A percentile compares a stretch with the other conserved stretches of the same genome.
Conservation (phyloP, 2,113 vertebrate species). For the Microcebus lehilahytsara region DNA sequence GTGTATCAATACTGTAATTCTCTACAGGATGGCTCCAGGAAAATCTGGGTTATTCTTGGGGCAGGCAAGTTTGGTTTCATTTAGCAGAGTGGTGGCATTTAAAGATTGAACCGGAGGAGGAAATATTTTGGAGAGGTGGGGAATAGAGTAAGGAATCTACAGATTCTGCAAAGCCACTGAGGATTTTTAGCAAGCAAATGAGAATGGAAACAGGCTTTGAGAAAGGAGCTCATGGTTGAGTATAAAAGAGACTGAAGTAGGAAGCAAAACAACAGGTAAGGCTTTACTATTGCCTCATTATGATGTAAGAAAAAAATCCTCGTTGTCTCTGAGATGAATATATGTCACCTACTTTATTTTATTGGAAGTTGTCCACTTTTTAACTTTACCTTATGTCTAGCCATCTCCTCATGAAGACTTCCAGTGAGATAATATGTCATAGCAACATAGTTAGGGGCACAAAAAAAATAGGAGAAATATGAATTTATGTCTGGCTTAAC, state of each 20-base stretch:
- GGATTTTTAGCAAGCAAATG: neutral
- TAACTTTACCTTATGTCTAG: neutral
- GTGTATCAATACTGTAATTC: neutral
- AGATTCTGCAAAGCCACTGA: neutral
- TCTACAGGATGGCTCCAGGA: neutral
- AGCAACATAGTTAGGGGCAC: neutral
- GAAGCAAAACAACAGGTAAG: neutral
- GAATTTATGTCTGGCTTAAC: conserved; percentile 45
- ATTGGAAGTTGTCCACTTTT: neutral
- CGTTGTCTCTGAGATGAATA: neutral
- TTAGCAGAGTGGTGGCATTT: neutral
- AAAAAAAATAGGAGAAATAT: neutral
- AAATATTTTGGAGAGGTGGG: neutral
- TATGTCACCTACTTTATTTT: neutral
- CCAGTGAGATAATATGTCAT: conserved; percentile 17
- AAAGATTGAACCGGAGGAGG: neutral
- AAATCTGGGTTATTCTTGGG: neutral
- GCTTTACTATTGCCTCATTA: neutral
- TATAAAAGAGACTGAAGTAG: neutral
- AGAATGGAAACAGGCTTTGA: neutral
- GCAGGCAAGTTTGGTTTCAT: neutral
- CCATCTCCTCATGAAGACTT: neutral
- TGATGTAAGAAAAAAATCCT: neutral
- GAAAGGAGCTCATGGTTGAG: neutral
- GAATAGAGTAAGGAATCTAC: neutral